Conservation (phyloP, 2,888 invertebrate species). For the Drosophila mayaguana region DNA sequence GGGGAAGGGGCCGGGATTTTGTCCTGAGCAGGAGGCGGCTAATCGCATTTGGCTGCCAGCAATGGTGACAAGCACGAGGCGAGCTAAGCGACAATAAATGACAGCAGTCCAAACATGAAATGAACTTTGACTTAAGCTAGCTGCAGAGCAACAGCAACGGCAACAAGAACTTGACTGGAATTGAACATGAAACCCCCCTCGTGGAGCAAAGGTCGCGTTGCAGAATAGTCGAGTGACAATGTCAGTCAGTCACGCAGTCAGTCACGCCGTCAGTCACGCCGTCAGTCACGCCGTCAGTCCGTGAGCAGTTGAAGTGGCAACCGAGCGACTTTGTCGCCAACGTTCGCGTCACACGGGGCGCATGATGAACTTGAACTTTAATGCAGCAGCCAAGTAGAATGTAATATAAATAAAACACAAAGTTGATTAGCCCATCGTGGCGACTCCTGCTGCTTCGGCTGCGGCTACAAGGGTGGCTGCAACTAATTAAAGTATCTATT, state of each 20-base stretch:
- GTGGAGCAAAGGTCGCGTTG: conserved; percentile 26
- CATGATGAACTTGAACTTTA: conserved; percentile 41
- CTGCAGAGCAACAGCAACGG: conserved; percentile 27
- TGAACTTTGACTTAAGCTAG: conserved; percentile 40
- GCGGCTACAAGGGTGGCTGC: background rate
- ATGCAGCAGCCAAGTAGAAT: conserved; percentile 18
- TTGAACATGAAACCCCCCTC: conserved; percentile 33
- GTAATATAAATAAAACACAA: conserved; percentile 19
- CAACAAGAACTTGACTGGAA: conserved; percentile 36
- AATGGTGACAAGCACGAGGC: conserved; percentile 10
- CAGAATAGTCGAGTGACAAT: background rate
- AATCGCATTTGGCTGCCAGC: conserved; percentile 55
- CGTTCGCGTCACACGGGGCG: conserved; percentile 24
- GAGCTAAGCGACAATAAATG: conserved; percentile 54
- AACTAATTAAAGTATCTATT: conserved; percentile 13
- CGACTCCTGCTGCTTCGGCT: background rate
- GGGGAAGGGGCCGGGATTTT: background rate
- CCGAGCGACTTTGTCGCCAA: conserved; percentile 2
- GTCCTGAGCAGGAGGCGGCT: conserved; percentile 32
- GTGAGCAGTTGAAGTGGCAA: conserved; percentile 18
- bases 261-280: background rate
- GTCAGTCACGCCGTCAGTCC: background rate
- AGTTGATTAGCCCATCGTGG: conserved; percentile 17
- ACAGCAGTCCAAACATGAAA: conserved; percentile 55
- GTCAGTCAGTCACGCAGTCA: background rate